These are phyloP conservation scores for Macroteleia sp. DNA, from an alignment of 2,888 invertebrate species.

Conservation along the genomic window DNA sequence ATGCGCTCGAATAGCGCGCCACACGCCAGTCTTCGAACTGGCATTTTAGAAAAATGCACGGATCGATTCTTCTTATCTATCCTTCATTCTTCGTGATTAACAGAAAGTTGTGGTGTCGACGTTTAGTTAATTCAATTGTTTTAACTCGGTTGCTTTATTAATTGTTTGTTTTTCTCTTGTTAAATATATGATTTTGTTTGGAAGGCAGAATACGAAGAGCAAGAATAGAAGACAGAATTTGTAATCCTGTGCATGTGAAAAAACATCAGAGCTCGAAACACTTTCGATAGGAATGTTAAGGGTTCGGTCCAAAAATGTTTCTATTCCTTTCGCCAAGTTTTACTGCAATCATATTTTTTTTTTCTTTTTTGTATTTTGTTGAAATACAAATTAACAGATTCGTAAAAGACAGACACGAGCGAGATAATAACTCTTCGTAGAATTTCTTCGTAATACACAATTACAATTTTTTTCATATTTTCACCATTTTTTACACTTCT, in stretches of 20 bases:
- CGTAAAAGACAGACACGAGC: slow-evolving; percentile 63
- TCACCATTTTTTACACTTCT: slow-evolving; percentile 63
- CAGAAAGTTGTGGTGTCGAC: slow-evolving; percentile 82
- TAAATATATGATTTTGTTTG: slow-evolving; percentile 65
- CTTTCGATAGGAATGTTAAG: slow-evolving; percentile 78
- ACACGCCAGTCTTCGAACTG: slow-evolving; percentile 77
- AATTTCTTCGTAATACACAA: slow-evolving; percentile 65
- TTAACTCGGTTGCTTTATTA: slow-evolving; percentile 66
- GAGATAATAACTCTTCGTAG: slow-evolving; percentile 66
- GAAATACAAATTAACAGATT: slow-evolving; percentile 64
- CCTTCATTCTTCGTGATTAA: slow-evolving; percentile 75
- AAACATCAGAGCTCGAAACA: slow-evolving; percentile 67
- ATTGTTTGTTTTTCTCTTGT: slow-evolving; percentile 53
- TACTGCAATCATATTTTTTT: slow-evolving; percentile 57
- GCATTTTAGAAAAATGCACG: slow-evolving; percentile 72
- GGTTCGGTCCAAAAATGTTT: slow-evolving; percentile 75
- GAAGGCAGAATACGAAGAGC: slow-evolving; percentile 75
- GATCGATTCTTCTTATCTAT: slow-evolving; percentile 71
- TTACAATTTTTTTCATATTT: slow-evolving; percentile 63
- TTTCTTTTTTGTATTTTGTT: slow-evolving; percentile 53
- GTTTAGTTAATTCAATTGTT: slow-evolving; percentile 66
- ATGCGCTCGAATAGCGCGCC: slow-evolving; percentile 75
- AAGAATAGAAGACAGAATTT: slow-evolving; percentile 68
- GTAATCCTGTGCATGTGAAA: slow-evolving; percentile 68
- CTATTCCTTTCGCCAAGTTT: slow-evolving; percentile 68